Evolutionary conservation across 2,888 invertebrate genomes (phyloP).

Genomic region (Cactoblastis cactorum): DNA sequence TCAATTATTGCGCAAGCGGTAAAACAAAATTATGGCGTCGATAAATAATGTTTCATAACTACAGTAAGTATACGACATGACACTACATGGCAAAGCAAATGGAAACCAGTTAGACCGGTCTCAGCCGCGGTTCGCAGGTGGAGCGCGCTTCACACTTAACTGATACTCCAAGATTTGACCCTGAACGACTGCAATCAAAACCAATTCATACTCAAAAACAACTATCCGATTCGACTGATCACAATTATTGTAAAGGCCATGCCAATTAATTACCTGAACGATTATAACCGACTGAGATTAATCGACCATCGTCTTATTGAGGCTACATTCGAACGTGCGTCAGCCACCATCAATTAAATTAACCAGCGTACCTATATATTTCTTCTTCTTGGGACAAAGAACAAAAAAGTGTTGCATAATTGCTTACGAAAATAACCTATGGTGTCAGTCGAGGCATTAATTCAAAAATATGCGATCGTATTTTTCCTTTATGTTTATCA

Average conservation of each 20-base stretch:
- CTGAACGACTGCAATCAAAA: constrained; percentile 44
- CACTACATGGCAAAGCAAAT: constrained; percentile 34
- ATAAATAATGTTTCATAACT: constrained; percentile 65
- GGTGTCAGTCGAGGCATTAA: constrained; percentile 18
- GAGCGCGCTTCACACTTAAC: constrained; percentile 34
- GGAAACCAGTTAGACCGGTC: constrained; percentile 56
- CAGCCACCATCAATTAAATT: neutral
- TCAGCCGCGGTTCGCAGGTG: constrained; percentile 43
- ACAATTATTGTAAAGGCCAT: constrained; percentile 11
- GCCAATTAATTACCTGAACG: constrained; percentile 10
- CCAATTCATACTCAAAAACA: constrained; percentile 27
- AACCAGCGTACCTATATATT: neutral
- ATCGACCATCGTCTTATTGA: neutral
- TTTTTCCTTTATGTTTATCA: constrained; percentile 44
- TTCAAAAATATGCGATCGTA: constrained; percentile 23
- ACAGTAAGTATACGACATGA: constrained; percentile 32
- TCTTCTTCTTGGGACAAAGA: neutral
- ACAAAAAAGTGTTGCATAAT: constrained; percentile 3
- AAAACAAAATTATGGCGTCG: constrained; percentile 53
- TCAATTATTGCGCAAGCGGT: constrained; percentile 56
- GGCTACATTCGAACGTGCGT: constrained; percentile 3
- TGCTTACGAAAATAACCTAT: constrained; percentile 10
- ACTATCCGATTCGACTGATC: constrained; percentile 19
- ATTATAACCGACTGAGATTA: constrained; percentile 12
- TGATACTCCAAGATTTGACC: constrained; percentile 44